Percentiles rank a stretch among this genome's conserved stretches.
Evolutionary conservation across 1,140 invertebrate genomes (phyloP).

Genomic region (Eriosoma lanigerum): DNA sequence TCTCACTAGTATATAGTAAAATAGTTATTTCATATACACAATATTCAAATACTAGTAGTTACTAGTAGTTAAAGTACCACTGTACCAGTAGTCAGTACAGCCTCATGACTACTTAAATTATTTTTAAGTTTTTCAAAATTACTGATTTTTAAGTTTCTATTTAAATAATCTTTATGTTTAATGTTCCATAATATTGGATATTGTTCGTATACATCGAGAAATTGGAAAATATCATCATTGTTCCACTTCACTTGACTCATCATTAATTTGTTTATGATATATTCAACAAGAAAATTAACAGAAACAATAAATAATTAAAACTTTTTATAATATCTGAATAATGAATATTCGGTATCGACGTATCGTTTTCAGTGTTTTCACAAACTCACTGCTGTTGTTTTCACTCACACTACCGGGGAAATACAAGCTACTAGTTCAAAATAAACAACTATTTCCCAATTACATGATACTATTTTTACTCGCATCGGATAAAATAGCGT

Average conservation of each 20-base stretch:
- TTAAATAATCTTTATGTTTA: constrained; percentile 32
- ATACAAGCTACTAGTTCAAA: background rate
- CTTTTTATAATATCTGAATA: constrained; percentile 11
- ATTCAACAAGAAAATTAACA: constrained; percentile 25
- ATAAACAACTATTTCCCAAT: background rate
- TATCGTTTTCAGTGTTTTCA: constrained; percentile 4
- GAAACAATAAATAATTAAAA: constrained; percentile 21
- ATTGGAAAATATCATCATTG: constrained; percentile 24
- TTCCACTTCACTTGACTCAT: background rate
- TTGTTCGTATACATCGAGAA: constrained; percentile 15
- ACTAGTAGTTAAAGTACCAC: too few species aligned
- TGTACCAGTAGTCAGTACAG: too few species aligned
- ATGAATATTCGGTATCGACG: constrained; percentile 8
- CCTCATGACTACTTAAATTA: too few species aligned
- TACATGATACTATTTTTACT: too few species aligned
- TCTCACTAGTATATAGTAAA: too few species aligned
- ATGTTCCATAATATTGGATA: constrained; percentile 14
- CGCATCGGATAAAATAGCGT: too few species aligned
- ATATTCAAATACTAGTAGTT: too few species aligned
- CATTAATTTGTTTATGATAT: background rate
- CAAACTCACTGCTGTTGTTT: constrained; percentile 9
- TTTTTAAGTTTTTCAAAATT: background rate
- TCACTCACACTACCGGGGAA: background rate
- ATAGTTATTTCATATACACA: too few species aligned
- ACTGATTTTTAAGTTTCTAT: constrained; percentile 21